These are phyloP conservation scores for Sardina pilchardus DNA, from an alignment of 2,113 vertebrate species.

Conservation along the genomic window DNA sequence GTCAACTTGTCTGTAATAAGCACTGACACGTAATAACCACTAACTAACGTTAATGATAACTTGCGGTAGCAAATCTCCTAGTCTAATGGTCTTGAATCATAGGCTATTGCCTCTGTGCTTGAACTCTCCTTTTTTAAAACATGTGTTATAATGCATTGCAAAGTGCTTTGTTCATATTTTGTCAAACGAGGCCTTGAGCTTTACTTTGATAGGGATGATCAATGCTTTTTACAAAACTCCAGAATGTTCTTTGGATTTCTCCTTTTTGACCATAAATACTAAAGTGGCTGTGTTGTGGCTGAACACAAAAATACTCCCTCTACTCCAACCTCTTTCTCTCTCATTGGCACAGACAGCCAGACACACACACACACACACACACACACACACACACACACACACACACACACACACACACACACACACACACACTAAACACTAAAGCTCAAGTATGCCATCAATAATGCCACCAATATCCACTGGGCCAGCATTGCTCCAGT, in stretches of 20 bases:
- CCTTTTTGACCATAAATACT: neutral
- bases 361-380: neutral
- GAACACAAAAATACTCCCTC: too few relatives aligned
- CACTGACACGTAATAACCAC: neutral
- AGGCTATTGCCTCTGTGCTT: neutral
- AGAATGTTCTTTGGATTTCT: neutral
- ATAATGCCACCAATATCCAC: too few relatives aligned
- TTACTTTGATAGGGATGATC: neutral
- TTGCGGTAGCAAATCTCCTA: neutral
- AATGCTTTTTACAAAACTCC: neutral
- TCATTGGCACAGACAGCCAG: neutral
- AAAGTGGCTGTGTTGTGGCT: neutral
- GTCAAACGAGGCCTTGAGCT: neutral
- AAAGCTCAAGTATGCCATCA: too few relatives aligned
- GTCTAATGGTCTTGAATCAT: neutral
- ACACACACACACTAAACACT: too few relatives aligned
- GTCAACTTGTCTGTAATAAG: neutral
- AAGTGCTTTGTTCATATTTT: neutral
- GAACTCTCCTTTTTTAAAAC: neutral
- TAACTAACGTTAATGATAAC: too few relatives aligned
- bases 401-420: too few relatives aligned
- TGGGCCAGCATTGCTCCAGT: too few relatives aligned
- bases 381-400: too few relatives aligned
- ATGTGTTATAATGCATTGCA: neutral
- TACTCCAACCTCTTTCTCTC: neutral